A percentile compares a stretch with the other conserved stretches of the same genome.
phyloP scores from a whole-genome alignment of 2,888 invertebrate genomes.

The Mactromeris polynyma region DNA sequence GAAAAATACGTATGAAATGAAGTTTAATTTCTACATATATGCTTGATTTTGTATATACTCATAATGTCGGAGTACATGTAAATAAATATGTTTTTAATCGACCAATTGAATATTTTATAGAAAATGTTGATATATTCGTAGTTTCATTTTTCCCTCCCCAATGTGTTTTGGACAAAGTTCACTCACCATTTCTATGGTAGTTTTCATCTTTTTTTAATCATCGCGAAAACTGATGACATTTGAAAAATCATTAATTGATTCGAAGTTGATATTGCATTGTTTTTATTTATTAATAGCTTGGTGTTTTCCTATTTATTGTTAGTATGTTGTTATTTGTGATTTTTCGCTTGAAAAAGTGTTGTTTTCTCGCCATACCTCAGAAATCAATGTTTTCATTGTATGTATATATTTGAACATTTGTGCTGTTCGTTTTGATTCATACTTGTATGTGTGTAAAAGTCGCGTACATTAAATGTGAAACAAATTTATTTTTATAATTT shows the following conservation, averaged over 20 bases:
- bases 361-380: slow-evolving; percentile 1
- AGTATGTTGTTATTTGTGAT: neutral
- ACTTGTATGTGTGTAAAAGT: slow-evolving; percentile 10
- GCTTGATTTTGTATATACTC: too few relatives aligned
- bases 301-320: slow-evolving; percentile 6
- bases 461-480: neutral
- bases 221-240: neutral
- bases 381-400: neutral
- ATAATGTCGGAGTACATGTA: too few relatives aligned
- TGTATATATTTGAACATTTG: neutral
- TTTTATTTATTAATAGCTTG: neutral
- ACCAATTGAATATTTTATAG: too few relatives aligned
- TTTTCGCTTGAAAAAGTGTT: slow-evolving; percentile 1
- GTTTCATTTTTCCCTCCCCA: too few relatives aligned
- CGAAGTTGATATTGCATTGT: neutral
- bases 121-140: too few relatives aligned
- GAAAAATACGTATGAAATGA: too few relatives aligned
- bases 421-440: neutral
- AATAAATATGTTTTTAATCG: too few relatives aligned
- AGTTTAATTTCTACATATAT: too few relatives aligned
- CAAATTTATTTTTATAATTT: too few relatives aligned
- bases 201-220: neutral
- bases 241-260: neutral
- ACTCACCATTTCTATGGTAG: neutral
- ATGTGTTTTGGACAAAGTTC: too few relatives aligned